A percentile compares a stretch with the other conserved stretches of the same genome.
Evolutionary conservation across 2,797 vertebrate genomes (phyloP).

Genomic region (Rhinoraja longicauda): DNA sequence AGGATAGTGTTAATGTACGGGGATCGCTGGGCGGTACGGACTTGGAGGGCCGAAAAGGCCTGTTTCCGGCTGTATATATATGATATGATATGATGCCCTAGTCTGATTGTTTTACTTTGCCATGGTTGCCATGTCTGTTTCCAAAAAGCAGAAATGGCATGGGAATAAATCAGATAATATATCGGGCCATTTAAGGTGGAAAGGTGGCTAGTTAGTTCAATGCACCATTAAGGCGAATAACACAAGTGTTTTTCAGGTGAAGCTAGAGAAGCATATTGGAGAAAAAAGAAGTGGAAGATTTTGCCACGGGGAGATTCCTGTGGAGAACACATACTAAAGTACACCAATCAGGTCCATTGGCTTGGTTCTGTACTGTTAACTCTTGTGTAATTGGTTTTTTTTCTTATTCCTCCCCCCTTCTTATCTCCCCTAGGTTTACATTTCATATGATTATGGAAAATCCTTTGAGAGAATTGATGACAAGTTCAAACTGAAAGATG

Average conservation of each 20-base stretch:
- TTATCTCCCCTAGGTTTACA: conserved; percentile 68
- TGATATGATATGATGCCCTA: too few species aligned
- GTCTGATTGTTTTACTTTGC: neutral
- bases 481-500: conserved; percentile 63
- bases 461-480: conserved; percentile 75
- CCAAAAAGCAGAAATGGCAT: too few species aligned
- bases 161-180: neutral
- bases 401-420: neutral
- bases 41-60: too few species aligned
- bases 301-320: too few species aligned
- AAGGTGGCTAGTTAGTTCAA: neutral
- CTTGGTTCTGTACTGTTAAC: neutral
- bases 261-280: neutral
- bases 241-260: neutral
- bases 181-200: neutral
- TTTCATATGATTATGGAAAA: conserved; percentile 88
- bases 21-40: too few species aligned
- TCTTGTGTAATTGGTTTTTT: neutral
- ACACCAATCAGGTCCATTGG: neutral
- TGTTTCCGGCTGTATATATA: too few species aligned
- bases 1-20: too few species aligned
- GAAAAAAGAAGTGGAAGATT: neutral
- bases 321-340: neutral
- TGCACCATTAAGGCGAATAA: neutral
- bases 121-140: too few species aligned